Percentiles rank a stretch among this genome's conserved stretches.
These are phyloP conservation scores for Leucophenga montana DNA, from an alignment of 2,888 invertebrate species.

Conservation along the genomic window DNA sequence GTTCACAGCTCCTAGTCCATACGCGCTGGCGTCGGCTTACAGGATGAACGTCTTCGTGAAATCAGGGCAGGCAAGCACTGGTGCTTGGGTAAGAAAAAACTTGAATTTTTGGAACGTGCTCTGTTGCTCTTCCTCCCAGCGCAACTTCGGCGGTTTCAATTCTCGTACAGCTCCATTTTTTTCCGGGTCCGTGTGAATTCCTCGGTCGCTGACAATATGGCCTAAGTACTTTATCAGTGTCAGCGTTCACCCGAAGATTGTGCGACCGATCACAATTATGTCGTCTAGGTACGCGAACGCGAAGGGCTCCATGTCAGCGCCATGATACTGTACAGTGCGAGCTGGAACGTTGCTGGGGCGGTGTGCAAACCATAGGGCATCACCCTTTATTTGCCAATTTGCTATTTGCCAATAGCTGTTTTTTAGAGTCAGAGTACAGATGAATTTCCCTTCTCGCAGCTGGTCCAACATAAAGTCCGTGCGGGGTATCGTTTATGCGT, in stretches of 20 bases:
- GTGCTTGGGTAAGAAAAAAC: background rate
- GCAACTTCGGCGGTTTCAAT: background rate
- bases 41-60: too few species aligned
- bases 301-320: too few species aligned
- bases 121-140: background rate
- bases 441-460: background rate
- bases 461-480: background rate
- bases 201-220: background rate
- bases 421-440: background rate
- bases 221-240: background rate
- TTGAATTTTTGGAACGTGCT: background rate
- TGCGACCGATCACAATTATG: too few species aligned
- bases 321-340: background rate
- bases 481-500: too few species aligned
- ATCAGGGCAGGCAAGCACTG: too few species aligned
- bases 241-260: too few species aligned
- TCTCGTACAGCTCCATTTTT: background rate
- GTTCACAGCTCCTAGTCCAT: too few species aligned
- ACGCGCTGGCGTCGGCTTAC: too few species aligned
- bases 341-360: background rate
- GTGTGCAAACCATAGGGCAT: background rate
- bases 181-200: conserved; percentile 1
- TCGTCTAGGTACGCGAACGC: too few species aligned
- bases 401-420: background rate
- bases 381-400: background rate